A percentile compares a stretch with the other conserved stretches of the same genome.
These are phyloP conservation scores for Furnarius figulus DNA, from an alignment of 2,113 vertebrate genomes.

Conservation along the genomic window DNA sequence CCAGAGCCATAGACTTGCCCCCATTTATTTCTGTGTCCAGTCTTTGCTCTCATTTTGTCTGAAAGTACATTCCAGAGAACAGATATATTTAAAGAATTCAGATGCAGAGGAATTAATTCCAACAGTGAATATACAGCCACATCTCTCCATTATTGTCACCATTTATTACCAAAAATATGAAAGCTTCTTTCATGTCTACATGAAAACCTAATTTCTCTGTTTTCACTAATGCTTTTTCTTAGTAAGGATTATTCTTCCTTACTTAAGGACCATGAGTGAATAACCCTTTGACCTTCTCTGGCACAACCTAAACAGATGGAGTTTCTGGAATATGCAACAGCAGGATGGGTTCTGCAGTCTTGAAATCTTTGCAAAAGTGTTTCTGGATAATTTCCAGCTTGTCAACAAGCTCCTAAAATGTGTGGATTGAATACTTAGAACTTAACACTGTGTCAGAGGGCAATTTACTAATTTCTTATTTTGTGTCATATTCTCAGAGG, in stretches of 20 bases:
- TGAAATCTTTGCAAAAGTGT: conserved; percentile 6
- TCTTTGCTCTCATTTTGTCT: neutral
- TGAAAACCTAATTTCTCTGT: neutral
- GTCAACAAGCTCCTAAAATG: conserved; percentile 6
- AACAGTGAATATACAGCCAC: neutral
- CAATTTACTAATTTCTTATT: neutral
- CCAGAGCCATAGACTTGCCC: neutral
- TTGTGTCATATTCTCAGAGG: neutral
- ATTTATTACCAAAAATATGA: neutral
- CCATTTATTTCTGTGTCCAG: neutral
- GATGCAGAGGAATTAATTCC: neutral
- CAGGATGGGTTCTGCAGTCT: neutral
- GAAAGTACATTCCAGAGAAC: neutral
- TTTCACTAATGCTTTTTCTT: neutral
- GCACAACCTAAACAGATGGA: neutral
- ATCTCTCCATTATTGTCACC: neutral
- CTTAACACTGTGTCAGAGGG: neutral
- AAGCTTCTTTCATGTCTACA: neutral
- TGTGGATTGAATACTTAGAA: neutral
- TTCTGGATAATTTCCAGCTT: conserved; percentile 24
- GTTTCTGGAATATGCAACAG: neutral
- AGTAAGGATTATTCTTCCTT: neutral
- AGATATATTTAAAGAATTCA: neutral
- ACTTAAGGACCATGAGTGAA: neutral
- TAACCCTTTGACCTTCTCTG: neutral